Evolutionary conservation across 1,140 invertebrate species (phyloP).

Genomic region (Drosophila grimshawi): DNA sequence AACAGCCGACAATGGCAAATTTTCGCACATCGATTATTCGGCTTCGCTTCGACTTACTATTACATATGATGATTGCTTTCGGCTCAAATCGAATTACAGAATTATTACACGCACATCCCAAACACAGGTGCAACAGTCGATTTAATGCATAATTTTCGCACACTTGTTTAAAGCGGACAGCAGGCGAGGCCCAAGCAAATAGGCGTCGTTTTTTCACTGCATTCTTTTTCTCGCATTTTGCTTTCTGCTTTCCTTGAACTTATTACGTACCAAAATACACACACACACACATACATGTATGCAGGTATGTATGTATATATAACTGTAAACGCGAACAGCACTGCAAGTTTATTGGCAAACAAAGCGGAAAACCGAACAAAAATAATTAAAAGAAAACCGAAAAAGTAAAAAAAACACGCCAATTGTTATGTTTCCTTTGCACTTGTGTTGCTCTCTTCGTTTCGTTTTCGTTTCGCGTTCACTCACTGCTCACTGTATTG

Average conservation of each 20-base stretch:
- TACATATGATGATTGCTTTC: constrained; percentile 10
- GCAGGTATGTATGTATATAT: neutral
- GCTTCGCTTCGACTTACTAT: constrained; percentile 41
- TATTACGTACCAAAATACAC: constrained; percentile 21
- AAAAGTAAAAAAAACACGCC: constrained; percentile 8
- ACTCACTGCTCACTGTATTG: constrained; percentile 6
- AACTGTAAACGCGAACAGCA: constrained; percentile 36
- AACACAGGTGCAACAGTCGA: constrained; percentile 15
- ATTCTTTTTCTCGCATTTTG: constrained; percentile 45
- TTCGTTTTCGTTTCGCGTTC: constrained; percentile 5
- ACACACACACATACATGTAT: neutral
- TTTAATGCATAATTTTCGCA: constrained; percentile 38
- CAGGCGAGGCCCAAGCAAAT: constrained; percentile 29
- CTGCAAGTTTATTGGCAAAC: constrained; percentile 38
- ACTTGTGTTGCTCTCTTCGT: constrained; percentile 24
- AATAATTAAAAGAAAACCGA: constrained; percentile 32
- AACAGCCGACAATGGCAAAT: constrained; percentile 45
- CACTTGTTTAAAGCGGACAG: constrained; percentile 19
- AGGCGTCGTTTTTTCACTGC: constrained; percentile 38
- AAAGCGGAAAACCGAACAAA: constrained; percentile 35
- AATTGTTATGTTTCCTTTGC: constrained; percentile 31
- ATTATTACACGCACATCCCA: constrained; percentile 28
- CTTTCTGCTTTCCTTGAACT: constrained; percentile 54
- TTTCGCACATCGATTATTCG: constrained; percentile 72
- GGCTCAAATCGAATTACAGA: constrained; percentile 11